Evolutionary conservation across 2,113 vertebrate genomes (phyloP), one percentile per base, ranked within the genome.

Genomic region (Camelus bactrianus): DNA sequence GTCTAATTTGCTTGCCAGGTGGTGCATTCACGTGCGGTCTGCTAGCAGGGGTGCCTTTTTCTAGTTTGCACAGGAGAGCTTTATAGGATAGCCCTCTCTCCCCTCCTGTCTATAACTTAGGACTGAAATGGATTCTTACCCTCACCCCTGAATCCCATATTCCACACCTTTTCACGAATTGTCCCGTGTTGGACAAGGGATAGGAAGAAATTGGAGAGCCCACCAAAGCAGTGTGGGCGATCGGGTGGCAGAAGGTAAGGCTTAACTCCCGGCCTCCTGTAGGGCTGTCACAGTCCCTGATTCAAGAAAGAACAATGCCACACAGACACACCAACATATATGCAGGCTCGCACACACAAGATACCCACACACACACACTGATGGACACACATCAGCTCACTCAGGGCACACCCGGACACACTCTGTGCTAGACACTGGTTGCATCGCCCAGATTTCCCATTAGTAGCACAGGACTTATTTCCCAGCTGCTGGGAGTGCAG

Each of bases 341-440:
- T 7, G 9, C 4, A 26, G 9, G 75, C 2, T 1, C 3, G 12
- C 7, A 50, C 6, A 7, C 38, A 54, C 38, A 3, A 70, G 4
- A 13, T 4, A 46, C 38, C 38, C 24, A 32, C 24, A 91, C 54
- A 81, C n/a, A 67, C 48, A 46, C 28, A 12, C 22, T 14, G 8
- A 42, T 12, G 60, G 2, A 56, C 19, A 11, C 12, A n/a, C 5
- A 24, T 24, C 62, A 62, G 5, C 2, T 65, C 5, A 3, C 30
- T 90, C 73, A n/a, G 60, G 54, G 62, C 48, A 26, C 0, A 1
- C 6, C 28, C n/a, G 60, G 30, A 46, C 13, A 42, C 2, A 3
- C 12, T 30, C 17, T 58, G 42, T n/a, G 4, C 35, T 6, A 17
- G 82, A 62, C 72, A 9, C 46, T 16, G 50, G 38, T 24, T 7